Conservation (phyloP, 2,888 invertebrate genomes). For the Monoplex corrugatus region DNA sequence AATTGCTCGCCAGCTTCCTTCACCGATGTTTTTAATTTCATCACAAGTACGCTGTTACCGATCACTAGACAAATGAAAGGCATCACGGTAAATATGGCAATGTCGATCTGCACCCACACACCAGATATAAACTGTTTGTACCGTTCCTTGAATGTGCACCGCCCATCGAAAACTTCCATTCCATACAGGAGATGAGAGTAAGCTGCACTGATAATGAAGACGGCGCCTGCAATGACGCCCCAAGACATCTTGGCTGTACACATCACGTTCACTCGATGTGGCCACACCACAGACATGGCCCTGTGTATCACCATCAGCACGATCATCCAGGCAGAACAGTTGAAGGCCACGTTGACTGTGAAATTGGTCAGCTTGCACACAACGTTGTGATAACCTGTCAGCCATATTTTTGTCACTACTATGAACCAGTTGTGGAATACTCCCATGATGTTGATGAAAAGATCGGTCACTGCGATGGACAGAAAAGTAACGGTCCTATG, state of each 20-base stretch:
- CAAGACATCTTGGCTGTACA: not conserved
- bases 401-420: not conserved
- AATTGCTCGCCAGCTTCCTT: not conserved
- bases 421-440: not conserved
- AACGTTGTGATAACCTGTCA: not conserved
- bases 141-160: not conserved
- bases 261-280: not conserved
- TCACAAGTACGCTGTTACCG: not conserved
- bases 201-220: not conserved
- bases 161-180: not conserved
- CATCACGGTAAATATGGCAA: not conserved
- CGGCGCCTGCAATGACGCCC: not conserved
- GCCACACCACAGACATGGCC: constrained; percentile 21
- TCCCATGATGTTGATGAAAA: not conserved
- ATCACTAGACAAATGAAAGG: not conserved
- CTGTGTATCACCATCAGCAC: not conserved
- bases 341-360: not conserved
- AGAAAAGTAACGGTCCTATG: not conserved
- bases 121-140: not conserved
- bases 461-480: not conserved
- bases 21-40: not conserved
- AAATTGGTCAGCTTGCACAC: not conserved
- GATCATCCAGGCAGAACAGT: not conserved
- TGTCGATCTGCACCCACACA: not conserved
- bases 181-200: not conserved